Evolutionary conservation across 1,140 invertebrate species (phyloP).

Genomic region (Camponotus vicinus): DNA sequence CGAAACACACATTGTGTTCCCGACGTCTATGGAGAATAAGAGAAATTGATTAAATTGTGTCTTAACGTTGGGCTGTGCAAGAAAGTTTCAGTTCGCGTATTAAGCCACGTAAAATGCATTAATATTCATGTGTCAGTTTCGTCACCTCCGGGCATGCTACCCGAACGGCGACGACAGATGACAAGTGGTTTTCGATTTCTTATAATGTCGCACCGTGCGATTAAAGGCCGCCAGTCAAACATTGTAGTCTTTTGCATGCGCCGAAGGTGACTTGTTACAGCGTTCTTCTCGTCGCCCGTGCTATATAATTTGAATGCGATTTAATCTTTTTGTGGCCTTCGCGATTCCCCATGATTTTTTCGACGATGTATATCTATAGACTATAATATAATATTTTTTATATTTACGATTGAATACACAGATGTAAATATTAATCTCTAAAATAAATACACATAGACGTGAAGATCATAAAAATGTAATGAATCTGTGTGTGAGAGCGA

Average conservation of each 20-base stretch:
- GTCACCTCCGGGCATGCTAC: constrained; percentile 45
- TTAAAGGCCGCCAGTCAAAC: constrained; percentile 25
- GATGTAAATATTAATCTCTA: not conserved
- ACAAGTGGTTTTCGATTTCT: constrained; percentile 57
- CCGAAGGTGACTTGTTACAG: constrained; percentile 41
- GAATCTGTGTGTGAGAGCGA: not conserved
- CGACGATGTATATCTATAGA: not conserved
- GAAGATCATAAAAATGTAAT: not conserved
- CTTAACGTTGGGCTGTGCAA: constrained; percentile 18
- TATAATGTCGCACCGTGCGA: constrained; percentile 29
- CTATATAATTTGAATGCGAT: constrained; percentile 9
- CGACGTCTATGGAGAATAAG: constrained; percentile 37
- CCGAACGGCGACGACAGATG: constrained; percentile 3
- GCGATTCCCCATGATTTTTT: constrained; percentile 27
- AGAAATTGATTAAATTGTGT: constrained; percentile 50
- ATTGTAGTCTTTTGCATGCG: constrained; percentile 31
- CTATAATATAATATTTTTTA: not conserved
- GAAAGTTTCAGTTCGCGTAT: constrained; percentile 21
- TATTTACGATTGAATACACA: not conserved
- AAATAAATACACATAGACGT: too few relatives aligned
- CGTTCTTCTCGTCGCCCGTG: not conserved
- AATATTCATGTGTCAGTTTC: constrained; percentile 61
- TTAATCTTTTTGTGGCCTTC: constrained; percentile 16
- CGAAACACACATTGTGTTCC: constrained; percentile 22
- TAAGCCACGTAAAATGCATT: constrained; percentile 44